phyloP scores from a whole-genome alignment of 2,797 vertebrate genomes.

The Cynodonichthys magdalenae region DNA sequence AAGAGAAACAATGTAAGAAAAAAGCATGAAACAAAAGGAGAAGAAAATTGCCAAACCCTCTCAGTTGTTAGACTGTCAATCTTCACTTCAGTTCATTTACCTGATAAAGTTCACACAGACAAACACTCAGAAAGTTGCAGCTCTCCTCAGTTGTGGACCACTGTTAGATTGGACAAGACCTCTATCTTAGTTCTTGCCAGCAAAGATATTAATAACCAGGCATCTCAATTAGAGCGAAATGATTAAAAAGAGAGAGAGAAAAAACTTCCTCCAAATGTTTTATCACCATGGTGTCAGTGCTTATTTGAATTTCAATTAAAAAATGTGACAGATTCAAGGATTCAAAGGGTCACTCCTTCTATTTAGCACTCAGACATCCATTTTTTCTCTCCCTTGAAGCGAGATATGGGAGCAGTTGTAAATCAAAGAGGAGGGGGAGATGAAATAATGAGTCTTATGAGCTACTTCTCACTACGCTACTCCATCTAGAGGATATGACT shows the following conservation, averaged over 20 bases:
- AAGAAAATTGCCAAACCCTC: slow-evolving; percentile 49
- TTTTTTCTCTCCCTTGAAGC: slow-evolving; percentile 34
- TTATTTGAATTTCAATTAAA: slow-evolving; percentile 76
- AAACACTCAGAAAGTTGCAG: slow-evolving; percentile 65
- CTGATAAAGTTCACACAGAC: slow-evolving; percentile 67
- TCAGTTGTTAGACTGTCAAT: slow-evolving; percentile 53
- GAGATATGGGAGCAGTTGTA: slow-evolving; percentile 27
- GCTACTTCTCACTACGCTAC: slow-evolving; percentile 11
- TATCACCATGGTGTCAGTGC: slow-evolving; percentile 47
- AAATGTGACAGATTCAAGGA: slow-evolving; percentile 61
- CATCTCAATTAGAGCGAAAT: slow-evolving; percentile 67
- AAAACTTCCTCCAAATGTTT: slow-evolving; percentile 40
- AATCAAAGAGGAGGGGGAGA: slow-evolving; percentile 39
- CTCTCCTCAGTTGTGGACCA: slow-evolving; percentile 37
- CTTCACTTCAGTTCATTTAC: slow-evolving; percentile 48
- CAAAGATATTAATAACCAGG: slow-evolving; percentile 68
- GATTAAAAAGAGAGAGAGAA: slow-evolving; percentile 38
- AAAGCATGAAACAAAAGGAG: slow-evolving; percentile 49
- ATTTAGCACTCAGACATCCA: slow-evolving; percentile 46
- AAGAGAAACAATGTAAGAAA: slow-evolving; percentile 37
- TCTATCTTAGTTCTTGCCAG: slow-evolving; percentile 57
- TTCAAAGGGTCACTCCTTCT: slow-evolving; percentile 63
- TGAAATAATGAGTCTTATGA: slow-evolving; percentile 41
- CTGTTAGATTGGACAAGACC: slow-evolving; percentile 46
- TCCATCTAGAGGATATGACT: slow-evolving; percentile 24